Conservation (phyloP, 2,113 vertebrate genomes). For the Tragulus kanchil region DNA sequence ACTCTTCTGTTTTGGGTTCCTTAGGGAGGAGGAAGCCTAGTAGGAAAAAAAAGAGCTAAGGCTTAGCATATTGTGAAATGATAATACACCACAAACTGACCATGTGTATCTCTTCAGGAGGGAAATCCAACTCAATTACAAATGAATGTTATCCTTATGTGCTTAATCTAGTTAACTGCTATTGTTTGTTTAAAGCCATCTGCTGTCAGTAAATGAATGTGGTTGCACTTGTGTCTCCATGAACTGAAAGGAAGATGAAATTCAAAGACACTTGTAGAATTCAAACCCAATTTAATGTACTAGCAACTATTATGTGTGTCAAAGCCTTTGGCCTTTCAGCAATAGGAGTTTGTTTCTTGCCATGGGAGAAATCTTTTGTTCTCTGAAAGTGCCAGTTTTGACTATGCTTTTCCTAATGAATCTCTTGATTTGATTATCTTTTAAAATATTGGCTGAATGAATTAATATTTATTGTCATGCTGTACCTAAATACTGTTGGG, state of each 20-base stretch:
- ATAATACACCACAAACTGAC: background rate
- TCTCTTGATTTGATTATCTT: slow-evolving; percentile 8
- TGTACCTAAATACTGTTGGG: slow-evolving; percentile 38
- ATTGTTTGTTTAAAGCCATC: slow-evolving; percentile 20
- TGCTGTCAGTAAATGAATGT: slow-evolving; percentile 1
- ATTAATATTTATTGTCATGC: slow-evolving; percentile 18
- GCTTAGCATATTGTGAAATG: slow-evolving; percentile 24
- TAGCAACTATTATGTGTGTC: background rate
- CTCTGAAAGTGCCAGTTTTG: slow-evolving; percentile 20
- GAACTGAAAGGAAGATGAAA: slow-evolving; percentile 36
- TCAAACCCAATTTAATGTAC: background rate
- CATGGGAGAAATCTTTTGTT: slow-evolving; percentile 33
- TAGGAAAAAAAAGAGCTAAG: background rate
- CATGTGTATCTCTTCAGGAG: slow-evolving; percentile 18
- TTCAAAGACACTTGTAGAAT: slow-evolving; percentile 25
- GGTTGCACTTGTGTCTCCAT: background rate
- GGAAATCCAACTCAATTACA: slow-evolving; percentile 14
- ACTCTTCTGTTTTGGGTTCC: background rate
- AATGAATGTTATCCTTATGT: slow-evolving; percentile 1
- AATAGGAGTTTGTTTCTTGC: background rate
- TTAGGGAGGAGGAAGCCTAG: background rate
- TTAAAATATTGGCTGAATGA: slow-evolving; percentile 20
- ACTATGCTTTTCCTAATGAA: slow-evolving; percentile 39
- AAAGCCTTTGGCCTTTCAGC: background rate
- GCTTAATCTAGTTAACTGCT: background rate